phyloP scores from a whole-genome alignment of 2,113 vertebrate species.

The Cryptotis parvus region DNA sequence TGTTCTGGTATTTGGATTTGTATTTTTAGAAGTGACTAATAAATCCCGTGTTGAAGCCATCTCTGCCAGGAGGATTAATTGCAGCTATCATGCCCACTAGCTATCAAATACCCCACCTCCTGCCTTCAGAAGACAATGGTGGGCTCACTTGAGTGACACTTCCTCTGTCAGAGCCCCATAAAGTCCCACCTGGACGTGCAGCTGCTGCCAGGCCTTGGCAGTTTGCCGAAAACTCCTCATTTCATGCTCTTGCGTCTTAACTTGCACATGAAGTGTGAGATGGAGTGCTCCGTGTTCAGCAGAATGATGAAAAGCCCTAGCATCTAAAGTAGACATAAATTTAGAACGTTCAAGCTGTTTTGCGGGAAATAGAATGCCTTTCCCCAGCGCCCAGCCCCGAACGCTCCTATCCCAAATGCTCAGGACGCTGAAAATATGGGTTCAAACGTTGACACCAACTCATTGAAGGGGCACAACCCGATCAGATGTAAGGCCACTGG shows the following conservation, averaged over 20 bases:
- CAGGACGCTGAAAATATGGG: background rate
- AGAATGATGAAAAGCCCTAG: conserved; percentile 34
- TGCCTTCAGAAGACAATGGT: conserved; percentile 69
- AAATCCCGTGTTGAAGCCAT: conserved; percentile 67
- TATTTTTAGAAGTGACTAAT: conserved; percentile 72
- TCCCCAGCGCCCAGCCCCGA: background rate
- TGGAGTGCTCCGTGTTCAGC: background rate
- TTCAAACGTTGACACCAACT: background rate
- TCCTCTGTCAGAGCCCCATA: conserved; percentile 64
- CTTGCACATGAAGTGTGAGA: conserved; percentile 3
- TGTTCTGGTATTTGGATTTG: conserved; percentile 23
- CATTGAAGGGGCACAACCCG: background rate
- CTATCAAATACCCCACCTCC: conserved; percentile 68
- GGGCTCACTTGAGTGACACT: conserved; percentile 69
- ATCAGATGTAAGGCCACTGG: background rate
- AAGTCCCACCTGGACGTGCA: conserved; percentile 77
- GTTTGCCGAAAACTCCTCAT: conserved; percentile 68
- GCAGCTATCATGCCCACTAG: conserved; percentile 70
- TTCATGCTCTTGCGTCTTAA: conserved; percentile 53
- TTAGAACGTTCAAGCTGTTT: background rate
- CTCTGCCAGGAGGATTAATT: conserved; percentile 81
- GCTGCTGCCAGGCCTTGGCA: conserved; percentile 62
- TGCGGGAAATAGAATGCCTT: background rate
- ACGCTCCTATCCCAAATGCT: background rate
- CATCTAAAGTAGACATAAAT: background rate